These are phyloP conservation scores for Aulostomus chinensis DNA, from an alignment of 2,797 vertebrate species.

Conservation along the genomic window DNA sequence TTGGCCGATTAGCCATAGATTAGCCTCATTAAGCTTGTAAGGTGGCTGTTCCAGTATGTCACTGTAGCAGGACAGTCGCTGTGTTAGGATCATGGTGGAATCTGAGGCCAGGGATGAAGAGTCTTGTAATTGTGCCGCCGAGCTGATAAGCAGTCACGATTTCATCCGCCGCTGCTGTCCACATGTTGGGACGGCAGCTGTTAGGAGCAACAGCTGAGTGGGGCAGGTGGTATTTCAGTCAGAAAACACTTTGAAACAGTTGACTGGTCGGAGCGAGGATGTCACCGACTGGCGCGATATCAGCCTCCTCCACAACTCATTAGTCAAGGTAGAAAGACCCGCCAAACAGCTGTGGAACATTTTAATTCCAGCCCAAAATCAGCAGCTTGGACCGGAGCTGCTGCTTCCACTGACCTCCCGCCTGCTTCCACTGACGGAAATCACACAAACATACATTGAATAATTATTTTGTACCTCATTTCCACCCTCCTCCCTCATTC, in stretches of 20 bases:
- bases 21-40: too few species aligned
- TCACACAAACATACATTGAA: too few species aligned
- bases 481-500: conserved; percentile 21
- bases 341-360: conserved; percentile 74
- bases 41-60: too few species aligned
- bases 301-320: conserved; percentile 69
- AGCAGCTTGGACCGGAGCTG: conserved; percentile 48
- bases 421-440: conserved; percentile 17
- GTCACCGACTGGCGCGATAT: conserved; percentile 54
- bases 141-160: too few species aligned
- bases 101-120: too few species aligned
- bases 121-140: too few species aligned
- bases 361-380: conserved; percentile 64
- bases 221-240: conserved; percentile 70
- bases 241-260: conserved; percentile 69
- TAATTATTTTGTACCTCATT: too few species aligned
- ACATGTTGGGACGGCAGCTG: conserved; percentile 56
- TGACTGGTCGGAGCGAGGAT: conserved; percentile 59
- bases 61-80: too few species aligned
- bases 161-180: too few species aligned
- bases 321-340: conserved; percentile 63
- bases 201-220: conserved; percentile 65
- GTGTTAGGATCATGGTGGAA: too few species aligned
- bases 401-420: conserved; percentile 48
- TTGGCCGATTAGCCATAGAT: too few species aligned